A percentile compares a stretch with the other conserved stretches of the same genome.
These are phyloP conservation scores for Rhabdomys pumilio DNA, from an alignment of 2,797 vertebrate species.

Conservation along the genomic window DNA sequence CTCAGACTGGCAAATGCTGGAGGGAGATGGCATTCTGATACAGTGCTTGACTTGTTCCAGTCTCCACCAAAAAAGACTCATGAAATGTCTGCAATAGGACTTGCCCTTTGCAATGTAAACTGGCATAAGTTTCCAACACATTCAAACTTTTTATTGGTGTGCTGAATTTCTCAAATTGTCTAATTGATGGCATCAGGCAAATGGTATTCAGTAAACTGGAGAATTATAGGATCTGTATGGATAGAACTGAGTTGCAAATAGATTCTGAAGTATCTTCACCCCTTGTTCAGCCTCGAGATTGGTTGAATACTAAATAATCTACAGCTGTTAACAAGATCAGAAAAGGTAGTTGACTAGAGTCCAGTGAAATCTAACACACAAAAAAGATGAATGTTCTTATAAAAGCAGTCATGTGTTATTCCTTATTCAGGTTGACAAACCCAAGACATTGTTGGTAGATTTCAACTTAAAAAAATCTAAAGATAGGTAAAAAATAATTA, in stretches of 20 bases:
- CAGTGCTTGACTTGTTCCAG: slow-evolving; percentile 39
- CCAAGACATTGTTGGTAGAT: neutral
- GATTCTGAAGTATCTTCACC: neutral
- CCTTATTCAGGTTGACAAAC: neutral
- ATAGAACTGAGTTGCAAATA: neutral
- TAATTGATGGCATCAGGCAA: neutral
- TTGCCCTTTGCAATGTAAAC: neutral
- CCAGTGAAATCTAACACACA: neutral
- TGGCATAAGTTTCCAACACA: neutral
- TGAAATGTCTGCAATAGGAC: slow-evolving; percentile 46
- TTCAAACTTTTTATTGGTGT: neutral
- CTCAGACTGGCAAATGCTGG: slow-evolving; percentile 84
- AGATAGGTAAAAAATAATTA: neutral
- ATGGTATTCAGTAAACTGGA: slow-evolving; percentile 47
- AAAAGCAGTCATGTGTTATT: slow-evolving; percentile 15
- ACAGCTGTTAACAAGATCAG: neutral
- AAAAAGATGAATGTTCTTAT: neutral
- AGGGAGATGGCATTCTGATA: slow-evolving; percentile 81
- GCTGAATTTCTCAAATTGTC: slow-evolving; percentile 21
- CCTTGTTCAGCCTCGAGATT: neutral
- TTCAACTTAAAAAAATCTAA: neutral
- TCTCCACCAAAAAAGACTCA: neutral
- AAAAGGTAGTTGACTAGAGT: neutral
- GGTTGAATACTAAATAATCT: slow-evolving; percentile 15
- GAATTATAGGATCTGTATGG: neutral